Evolutionary conservation across 2,888 invertebrate species (phyloP).

Genomic region (Bombylius discolor): DNA sequence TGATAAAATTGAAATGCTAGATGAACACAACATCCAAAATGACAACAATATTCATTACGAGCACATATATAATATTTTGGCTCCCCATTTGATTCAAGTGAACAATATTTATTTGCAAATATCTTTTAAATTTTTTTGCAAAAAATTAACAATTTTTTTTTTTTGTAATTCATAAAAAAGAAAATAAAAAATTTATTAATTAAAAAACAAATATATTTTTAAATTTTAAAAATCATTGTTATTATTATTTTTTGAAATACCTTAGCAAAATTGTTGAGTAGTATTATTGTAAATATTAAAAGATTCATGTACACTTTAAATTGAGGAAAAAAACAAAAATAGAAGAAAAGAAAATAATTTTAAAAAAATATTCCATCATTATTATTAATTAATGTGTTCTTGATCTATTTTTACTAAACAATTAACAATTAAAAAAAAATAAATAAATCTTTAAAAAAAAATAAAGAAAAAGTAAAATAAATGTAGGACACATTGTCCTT

Average conservation of each 20-base stretch:
- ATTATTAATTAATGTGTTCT: too few relatives aligned
- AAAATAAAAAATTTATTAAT: too few relatives aligned
- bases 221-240: background rate
- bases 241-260: background rate
- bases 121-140: constrained; percentile 13
- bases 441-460: too few relatives aligned
- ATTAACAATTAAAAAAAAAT: too few relatives aligned
- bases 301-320: background rate
- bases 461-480: too few relatives aligned
- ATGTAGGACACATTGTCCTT: too few relatives aligned
- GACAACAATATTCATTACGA: constrained; percentile 42
- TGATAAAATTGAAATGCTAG: constrained; percentile 42
- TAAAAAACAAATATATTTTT: background rate
- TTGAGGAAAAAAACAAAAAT: too few relatives aligned
- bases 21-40: constrained; percentile 41
- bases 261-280: background rate
- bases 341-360: too few relatives aligned
- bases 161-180: too few relatives aligned
- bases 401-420: too few relatives aligned
- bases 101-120: constrained; percentile 31
- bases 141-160: too few relatives aligned
- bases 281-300: background rate
- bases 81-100: constrained; percentile 36
- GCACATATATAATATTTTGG: constrained; percentile 38
- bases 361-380: too few relatives aligned